Conservation (phyloP, 2,888 invertebrate species). For the Salticus scenicus region DNA sequence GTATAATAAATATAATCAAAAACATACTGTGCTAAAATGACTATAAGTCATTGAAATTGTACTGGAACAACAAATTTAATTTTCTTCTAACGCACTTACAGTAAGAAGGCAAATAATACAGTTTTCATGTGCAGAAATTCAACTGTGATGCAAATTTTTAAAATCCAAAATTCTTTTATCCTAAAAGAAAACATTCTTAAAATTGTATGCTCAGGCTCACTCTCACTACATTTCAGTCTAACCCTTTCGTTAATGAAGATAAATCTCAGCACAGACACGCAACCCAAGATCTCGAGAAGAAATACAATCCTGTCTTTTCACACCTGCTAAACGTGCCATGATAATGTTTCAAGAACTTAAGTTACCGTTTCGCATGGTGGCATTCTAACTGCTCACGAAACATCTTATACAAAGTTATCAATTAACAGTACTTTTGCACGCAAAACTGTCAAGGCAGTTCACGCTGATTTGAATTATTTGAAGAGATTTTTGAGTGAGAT, state of each 20-base stretch:
- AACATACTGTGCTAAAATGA: too few species aligned
- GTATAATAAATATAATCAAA: too few species aligned
- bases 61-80: too few species aligned
- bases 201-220: too few species aligned
- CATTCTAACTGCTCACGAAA: background rate
- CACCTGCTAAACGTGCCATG: conserved; percentile 27
- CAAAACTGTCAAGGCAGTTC: background rate
- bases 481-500: background rate
- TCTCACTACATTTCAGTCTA: background rate
- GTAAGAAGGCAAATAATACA: too few species aligned
- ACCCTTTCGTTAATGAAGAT: background rate
- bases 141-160: too few species aligned
- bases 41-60: too few species aligned
- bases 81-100: too few species aligned
- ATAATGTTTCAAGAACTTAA: background rate
- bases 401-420: background rate
- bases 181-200: background rate
- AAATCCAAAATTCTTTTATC: background rate
- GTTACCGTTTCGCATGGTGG: conserved; percentile 38
- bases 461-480: background rate
- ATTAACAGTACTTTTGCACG: background rate
- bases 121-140: too few species aligned
- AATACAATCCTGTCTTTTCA: background rate
- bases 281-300: background rate
- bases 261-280: background rate